Percentiles rank a stretch among this genome's conserved stretches.
These are phyloP conservation scores for Liolophura sinensis DNA, from an alignment of 1,140 invertebrate species.

Conservation along the genomic window DNA sequence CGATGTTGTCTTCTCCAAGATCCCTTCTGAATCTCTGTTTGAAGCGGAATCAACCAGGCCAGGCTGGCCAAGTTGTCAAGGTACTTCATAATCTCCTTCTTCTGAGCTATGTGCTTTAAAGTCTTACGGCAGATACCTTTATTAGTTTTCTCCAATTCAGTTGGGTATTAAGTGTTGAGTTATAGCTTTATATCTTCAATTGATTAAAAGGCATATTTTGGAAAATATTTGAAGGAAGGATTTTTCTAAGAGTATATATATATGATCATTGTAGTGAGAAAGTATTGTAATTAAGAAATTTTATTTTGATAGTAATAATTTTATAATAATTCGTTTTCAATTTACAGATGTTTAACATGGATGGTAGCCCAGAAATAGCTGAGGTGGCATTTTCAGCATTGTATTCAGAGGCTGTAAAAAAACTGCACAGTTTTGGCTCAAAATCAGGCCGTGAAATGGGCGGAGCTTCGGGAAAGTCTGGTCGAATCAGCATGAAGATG, in stretches of 20 bases:
- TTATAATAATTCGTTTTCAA: too few species aligned
- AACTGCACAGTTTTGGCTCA: slow-evolving; percentile 22
- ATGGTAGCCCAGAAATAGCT: slow-evolving; percentile 33
- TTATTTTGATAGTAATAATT: too few species aligned
- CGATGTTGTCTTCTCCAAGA: slow-evolving; percentile 47
- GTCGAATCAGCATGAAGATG: slow-evolving; percentile 34
- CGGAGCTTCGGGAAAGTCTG: slow-evolving; percentile 13
- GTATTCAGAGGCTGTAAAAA: slow-evolving; percentile 31
- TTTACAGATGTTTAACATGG: slow-evolving; percentile 41
- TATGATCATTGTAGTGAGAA: too few species aligned
- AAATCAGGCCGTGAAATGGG: slow-evolving; percentile 1
- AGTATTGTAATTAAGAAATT: too few species aligned
- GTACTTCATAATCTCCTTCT: slow-evolving; percentile 16
- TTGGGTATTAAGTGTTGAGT: too few species aligned
- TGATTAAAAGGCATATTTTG: neutral
- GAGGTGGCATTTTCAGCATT: slow-evolving; percentile 46
- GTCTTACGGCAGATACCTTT: too few species aligned
- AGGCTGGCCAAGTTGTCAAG: slow-evolving; percentile 53
- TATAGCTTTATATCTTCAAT: neutral
- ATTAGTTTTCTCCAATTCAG: too few species aligned
- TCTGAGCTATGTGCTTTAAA: too few species aligned
- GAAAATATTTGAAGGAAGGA: neutral
- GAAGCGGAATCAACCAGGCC: slow-evolving; percentile 35
- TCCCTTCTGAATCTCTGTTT: slow-evolving; percentile 47
- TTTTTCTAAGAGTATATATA: neutral